A percentile compares a stretch with the other conserved stretches of the same genome.
Evolutionary conservation across 2,797 vertebrate species (phyloP).

Genomic region (Gastrophryne carolinensis): DNA sequence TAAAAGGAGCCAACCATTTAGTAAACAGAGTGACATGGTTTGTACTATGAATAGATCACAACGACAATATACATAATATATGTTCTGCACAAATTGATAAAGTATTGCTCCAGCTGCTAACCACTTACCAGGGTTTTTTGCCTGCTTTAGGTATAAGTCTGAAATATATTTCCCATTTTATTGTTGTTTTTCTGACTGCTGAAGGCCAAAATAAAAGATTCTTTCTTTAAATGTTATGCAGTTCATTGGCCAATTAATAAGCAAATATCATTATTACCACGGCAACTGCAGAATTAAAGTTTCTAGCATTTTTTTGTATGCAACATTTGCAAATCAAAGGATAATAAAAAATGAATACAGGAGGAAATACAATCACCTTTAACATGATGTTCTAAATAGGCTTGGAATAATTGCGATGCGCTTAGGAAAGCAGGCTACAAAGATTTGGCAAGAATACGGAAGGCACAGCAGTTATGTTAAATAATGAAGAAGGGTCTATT

Average conservation of each 20-base stretch:
- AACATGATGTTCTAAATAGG: conserved; percentile 8
- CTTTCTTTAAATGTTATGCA: not conserved
- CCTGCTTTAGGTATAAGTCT: no score
- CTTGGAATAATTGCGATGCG: conserved; percentile 11
- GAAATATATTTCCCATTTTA: no score
- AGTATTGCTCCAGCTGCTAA: no score
- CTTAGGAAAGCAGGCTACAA: conserved; percentile 2
- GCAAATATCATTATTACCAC: not conserved
- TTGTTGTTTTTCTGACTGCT: no score
- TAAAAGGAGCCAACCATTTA: no score
- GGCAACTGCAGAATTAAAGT: not conserved
- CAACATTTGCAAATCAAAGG: conserved; percentile 72
- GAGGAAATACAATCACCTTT: conserved; percentile 11
- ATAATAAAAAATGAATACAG: not conserved
- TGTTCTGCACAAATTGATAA: no score
- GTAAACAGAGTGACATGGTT: no score
- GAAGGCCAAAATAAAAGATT: not conserved
- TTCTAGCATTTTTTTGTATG: conserved; percentile 70
- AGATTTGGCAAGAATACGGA: conserved; percentile 34
- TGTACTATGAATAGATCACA: no score
- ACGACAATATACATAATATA: no score
- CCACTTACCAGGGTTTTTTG: no score
- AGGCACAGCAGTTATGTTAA: conserved; percentile 31
- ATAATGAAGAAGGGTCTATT: conserved; percentile 42
- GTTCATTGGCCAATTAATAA: not conserved